Evolutionary conservation across 2,113 vertebrate genomes (phyloP).

Genomic region (human (Homo sapiens)): DNA sequence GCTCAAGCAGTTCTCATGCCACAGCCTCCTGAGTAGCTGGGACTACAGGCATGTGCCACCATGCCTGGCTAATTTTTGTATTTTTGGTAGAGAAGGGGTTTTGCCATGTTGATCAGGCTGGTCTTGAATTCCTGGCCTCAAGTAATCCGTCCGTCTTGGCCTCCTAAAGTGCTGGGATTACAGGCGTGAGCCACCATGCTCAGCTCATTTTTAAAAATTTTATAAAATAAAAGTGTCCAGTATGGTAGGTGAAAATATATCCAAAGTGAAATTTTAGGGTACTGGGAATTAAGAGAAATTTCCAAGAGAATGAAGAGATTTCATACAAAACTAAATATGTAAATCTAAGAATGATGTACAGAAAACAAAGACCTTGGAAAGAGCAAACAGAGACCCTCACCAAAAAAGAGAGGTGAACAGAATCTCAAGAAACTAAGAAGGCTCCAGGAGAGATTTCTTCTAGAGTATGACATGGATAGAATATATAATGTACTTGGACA

Average conservation of each 20-base stretch:
- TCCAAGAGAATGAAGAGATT: neutral
- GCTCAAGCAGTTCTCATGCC: no score
- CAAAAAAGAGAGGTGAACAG: neutral
- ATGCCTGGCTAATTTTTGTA: no score
- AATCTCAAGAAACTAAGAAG: neutral
- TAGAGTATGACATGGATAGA: neutral
- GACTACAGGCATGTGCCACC: no score
- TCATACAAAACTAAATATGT: neutral
- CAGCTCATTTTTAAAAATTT: neutral
- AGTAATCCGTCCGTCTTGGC: no score
- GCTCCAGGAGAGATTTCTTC: slow-evolving; percentile 16
- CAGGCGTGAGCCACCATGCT: no score
- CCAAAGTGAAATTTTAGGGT: slow-evolving; percentile 17
- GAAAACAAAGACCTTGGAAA: slow-evolving; percentile 10
- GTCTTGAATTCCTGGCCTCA: no score
- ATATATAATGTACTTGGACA: neutral
- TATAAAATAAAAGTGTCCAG: neutral
- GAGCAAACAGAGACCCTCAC: neutral
- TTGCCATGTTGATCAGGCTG: no score
- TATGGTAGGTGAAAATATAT: neutral
- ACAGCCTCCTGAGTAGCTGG: no score
- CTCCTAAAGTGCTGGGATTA: no score
- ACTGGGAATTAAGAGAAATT: neutral
- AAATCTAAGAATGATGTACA: slow-evolving; percentile 24
- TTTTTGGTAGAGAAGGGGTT: no score